phyloP scores from a whole-genome alignment of 2,888 invertebrate species.

The Eristalis tenax region DNA sequence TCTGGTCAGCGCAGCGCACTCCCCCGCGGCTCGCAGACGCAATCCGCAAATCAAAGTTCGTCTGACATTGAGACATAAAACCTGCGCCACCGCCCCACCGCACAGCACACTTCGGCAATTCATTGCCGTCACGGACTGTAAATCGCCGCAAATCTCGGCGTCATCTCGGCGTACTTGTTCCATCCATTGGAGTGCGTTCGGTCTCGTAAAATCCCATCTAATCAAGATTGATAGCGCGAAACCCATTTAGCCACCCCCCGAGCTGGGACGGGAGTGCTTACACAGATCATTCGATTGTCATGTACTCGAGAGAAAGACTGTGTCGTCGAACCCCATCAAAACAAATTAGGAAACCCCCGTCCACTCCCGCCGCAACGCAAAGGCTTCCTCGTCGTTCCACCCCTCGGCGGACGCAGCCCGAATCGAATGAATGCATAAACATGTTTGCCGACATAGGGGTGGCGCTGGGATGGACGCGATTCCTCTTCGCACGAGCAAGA shows the following conservation, averaged over 20 bases:
- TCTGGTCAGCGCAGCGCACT: neutral
- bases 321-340: slow-evolving; percentile 52
- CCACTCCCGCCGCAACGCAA: neutral
- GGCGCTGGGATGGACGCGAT: slow-evolving; percentile 21
- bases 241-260: slow-evolving; percentile 76
- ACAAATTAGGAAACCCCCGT: slow-evolving; percentile 58
- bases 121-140: slow-evolving; percentile 66
- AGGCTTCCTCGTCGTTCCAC: neutral
- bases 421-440: slow-evolving; percentile 72
- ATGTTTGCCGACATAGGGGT: slow-evolving; percentile 67
- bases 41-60: slow-evolving; percentile 42
- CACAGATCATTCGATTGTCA: slow-evolving; percentile 62
- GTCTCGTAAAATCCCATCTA: slow-evolving; percentile 79
- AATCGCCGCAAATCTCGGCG: slow-evolving; percentile 64
- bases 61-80: slow-evolving; percentile 61
- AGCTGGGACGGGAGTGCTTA: slow-evolving; percentile 9
- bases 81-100: slow-evolving; percentile 12
- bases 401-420: neutral
- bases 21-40: slow-evolving; percentile 38
- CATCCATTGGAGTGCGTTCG: slow-evolving; percentile 42
- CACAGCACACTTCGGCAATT: slow-evolving; percentile 51
- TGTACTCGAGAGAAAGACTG: slow-evolving; percentile 13
- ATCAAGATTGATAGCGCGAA: slow-evolving; percentile 81
- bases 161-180: slow-evolving; percentile 22
- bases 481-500: slow-evolving; percentile 12